Conservation (phyloP, 2,797 vertebrate genomes). For the Propithecus perrieri region DNA sequence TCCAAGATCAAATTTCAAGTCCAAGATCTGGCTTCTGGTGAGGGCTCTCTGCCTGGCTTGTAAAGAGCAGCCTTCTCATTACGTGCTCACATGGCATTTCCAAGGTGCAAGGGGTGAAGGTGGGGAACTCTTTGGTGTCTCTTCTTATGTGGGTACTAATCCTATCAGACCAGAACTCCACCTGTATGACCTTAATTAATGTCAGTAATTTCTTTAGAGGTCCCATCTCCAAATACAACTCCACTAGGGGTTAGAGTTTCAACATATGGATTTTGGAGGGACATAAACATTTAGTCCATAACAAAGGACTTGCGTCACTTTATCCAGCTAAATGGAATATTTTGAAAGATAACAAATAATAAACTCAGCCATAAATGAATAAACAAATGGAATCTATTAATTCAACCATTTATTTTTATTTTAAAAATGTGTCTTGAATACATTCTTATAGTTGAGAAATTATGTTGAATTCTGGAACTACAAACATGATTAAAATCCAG, state of each 20-base stretch:
- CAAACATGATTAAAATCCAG: background rate
- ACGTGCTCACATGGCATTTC: background rate
- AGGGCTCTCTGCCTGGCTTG: background rate
- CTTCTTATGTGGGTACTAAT: background rate
- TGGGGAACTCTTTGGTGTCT: background rate
- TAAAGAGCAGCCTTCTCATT: background rate
- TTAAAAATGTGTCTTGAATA: background rate
- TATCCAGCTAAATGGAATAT: background rate
- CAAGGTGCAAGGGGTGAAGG: no score
- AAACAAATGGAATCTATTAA: background rate
- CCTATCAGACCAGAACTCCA: background rate
- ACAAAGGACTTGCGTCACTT: background rate
- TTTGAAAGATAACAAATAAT: background rate
- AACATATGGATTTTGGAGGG: background rate
- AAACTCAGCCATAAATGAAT: background rate
- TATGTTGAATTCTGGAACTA: background rate
- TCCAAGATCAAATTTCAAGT: background rate
- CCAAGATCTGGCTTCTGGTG: background rate
- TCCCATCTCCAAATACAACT: background rate
- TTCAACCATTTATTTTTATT: background rate
- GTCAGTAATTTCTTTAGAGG: background rate
- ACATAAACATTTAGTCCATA: background rate
- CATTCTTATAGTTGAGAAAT: background rate
- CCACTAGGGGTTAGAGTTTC: background rate
- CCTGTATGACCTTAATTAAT: background rate